phyloP scores from a whole-genome alignment of 2,888 invertebrate species.

The Conomelus anceps region DNA sequence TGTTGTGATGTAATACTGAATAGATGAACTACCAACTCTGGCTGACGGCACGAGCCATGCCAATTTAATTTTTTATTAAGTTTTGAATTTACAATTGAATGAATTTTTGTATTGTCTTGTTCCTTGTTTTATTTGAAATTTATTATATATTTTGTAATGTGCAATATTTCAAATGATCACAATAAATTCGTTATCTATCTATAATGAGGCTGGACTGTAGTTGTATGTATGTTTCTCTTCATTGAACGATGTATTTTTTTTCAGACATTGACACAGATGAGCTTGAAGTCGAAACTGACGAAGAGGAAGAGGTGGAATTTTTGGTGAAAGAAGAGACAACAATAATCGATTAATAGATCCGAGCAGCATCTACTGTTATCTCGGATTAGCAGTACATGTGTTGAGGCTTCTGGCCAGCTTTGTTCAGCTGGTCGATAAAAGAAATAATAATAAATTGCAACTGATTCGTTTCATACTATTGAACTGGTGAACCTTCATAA shows the following conservation, averaged over 20 bases:
- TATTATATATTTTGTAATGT: no score
- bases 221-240: neutral
- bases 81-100: no score
- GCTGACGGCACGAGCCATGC: no score
- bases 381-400: neutral
- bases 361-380: neutral
- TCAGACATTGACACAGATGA: conserved; percentile 91
- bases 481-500: neutral
- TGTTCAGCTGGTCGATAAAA: neutral
- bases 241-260: conserved; percentile 38
- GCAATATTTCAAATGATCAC: no score
- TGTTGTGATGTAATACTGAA: no score
- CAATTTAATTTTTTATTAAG: no score
- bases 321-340: conserved; percentile 92
- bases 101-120: no score
- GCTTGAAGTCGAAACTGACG: conserved; percentile 75
- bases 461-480: neutral
- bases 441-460: neutral
- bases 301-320: conserved; percentile 95
- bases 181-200: no score
- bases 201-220: no score
- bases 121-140: no score
- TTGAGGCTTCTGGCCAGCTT: neutral
- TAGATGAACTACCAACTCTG: no score
- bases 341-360: conserved; percentile 58